Percentiles rank a stretch among this genome's conserved stretches.
phyloP scores from a whole-genome alignment of 2,113 vertebrate genomes.

The Takifugu flavidus region DNA sequence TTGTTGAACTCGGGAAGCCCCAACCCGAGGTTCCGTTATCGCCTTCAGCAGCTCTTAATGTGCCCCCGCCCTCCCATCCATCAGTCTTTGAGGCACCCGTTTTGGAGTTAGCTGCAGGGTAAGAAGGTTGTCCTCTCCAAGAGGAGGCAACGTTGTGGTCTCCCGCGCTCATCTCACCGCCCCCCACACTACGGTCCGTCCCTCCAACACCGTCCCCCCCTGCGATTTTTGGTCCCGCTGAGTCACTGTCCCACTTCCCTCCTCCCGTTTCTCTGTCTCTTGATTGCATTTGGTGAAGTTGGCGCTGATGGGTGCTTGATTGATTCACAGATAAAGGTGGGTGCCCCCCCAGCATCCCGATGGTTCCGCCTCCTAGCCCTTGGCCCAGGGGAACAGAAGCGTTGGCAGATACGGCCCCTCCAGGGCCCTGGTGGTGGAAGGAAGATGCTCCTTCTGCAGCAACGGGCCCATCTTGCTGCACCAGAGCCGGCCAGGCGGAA shows the following conservation, averaged over 20 bases:
- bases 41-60: slow-evolving; percentile 76
- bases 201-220: slow-evolving; percentile 63
- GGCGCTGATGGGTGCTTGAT: slow-evolving; percentile 78
- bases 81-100: slow-evolving; percentile 90
- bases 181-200: slow-evolving; percentile 66
- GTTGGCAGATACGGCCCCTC: slow-evolving; percentile 73
- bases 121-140: slow-evolving; percentile 76
- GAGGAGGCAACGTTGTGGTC: slow-evolving; percentile 66
- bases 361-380: slow-evolving; percentile 49
- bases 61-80: slow-evolving; percentile 83
- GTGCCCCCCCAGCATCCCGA: slow-evolving; percentile 57
- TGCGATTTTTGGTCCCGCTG: slow-evolving; percentile 79
- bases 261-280: slow-evolving; percentile 77
- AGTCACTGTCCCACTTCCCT: slow-evolving; percentile 67
- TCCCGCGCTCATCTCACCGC: slow-evolving; percentile 53
- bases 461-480: slow-evolving; percentile 84
- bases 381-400: slow-evolving; percentile 63
- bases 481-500: slow-evolving; percentile 96
- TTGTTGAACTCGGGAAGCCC: slow-evolving; percentile 76
- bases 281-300: slow-evolving; percentile 80
- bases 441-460: slow-evolving; percentile 62
- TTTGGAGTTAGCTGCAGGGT: slow-evolving; percentile 89
- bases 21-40: slow-evolving; percentile 80
- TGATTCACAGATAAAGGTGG: slow-evolving; percentile 78
- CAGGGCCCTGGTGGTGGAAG: slow-evolving; percentile 68